Evolutionary conservation across 2,888 invertebrate species (phyloP), one percentile per base, ranked within the genome.

Genomic region (Muscina levida): DNA sequence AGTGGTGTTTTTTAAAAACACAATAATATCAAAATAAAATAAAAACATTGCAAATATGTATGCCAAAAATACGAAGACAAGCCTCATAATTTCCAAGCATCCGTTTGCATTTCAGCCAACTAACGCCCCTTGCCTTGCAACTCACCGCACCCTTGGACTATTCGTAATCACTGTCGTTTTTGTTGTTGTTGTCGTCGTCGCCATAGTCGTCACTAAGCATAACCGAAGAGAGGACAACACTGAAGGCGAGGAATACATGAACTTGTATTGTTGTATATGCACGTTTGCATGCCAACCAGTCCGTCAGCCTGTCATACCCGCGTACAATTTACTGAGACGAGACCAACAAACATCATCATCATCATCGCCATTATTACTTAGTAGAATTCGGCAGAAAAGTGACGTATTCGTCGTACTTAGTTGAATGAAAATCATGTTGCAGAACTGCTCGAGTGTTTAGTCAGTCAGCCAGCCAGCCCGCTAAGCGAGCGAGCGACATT

Each of bases 401-500:
- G 84, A 84, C 84, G 84, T 83, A 84, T 73, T 72, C 68, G 76
- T 68, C 62, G 62, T 48, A 67, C 59, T 78, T 57, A 71, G 79
- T 82, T 84, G 84, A 84, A 84, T 84, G 84, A 83, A 82, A 84
- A 83, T 62, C 76, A 77, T 75, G 78, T 79, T 81, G 79, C 82
- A 77, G 31, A 5, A 8, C 31, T 31, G 31, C 8, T 31, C 31
- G 31, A 31, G 31, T 71, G 10, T 26, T 67, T 59, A 39, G 66
- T 51, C 57, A 56, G 31, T 57, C 17, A 46, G 39, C 37, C 17
- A 46, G 56, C 17, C 15, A 10, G 48, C 37, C 48, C n/a, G n/a
- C 31, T 22, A 24, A 26, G 26, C 11, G n/a, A 57, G 66, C 6
- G 71, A 65, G 17, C 31, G 31, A 62, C 13, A 59, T 59, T 46